Percentiles rank a stretch among this genome's conserved stretches.
Conservation (phyloP, 2,888 invertebrate species). For the Mactromeris polynyma region DNA sequence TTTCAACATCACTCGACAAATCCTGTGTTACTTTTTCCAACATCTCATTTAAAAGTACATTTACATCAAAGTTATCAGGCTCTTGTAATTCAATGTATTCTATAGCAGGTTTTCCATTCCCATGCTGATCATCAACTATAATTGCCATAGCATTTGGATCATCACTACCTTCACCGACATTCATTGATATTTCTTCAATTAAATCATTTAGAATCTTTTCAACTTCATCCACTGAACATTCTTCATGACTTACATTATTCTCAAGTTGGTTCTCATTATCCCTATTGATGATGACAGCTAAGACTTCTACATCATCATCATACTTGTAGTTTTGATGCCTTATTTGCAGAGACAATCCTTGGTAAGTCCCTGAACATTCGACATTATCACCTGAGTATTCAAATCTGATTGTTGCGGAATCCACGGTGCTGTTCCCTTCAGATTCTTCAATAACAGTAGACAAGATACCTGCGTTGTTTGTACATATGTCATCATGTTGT, state of each 20-base stretch:
- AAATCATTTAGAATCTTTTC: not conserved
- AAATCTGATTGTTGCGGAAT: not conserved
- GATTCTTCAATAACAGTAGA: constrained; percentile 14
- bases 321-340: not conserved
- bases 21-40: not conserved
- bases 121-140: not conserved
- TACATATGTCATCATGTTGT: not conserved
- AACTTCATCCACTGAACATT: not conserved
- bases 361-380: not conserved
- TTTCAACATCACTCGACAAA: not conserved
- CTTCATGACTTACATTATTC: not conserved
- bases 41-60: not conserved
- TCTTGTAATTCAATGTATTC: constrained; percentile 8
- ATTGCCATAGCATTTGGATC: constrained; percentile 5
- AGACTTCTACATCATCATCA: not conserved
- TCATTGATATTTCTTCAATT: constrained; percentile 16
- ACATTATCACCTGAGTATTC: not conserved
- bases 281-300: not conserved
- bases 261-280: not conserved
- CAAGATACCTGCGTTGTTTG: not conserved
- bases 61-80: not conserved
- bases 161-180: constrained; percentile 10
- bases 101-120: not conserved
- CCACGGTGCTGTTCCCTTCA: not conserved
- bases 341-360: not conserved